Base-by-base conservation (phyloP, 2,113 vertebrate species). In the Pavo muticus region DNA sequence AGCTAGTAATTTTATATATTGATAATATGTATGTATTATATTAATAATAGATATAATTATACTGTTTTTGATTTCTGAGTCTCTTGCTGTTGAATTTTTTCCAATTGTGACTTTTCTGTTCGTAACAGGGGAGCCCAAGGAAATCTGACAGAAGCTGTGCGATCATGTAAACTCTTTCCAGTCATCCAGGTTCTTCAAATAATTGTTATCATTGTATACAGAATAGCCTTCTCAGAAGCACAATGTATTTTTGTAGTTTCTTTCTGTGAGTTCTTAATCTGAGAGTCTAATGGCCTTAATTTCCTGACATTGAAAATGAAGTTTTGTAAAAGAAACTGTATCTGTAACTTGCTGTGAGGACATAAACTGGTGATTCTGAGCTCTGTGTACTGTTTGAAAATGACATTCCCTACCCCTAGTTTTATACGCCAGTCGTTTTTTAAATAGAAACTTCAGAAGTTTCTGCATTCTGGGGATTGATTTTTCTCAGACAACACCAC, bases 131-230 rank as follows among this genome's bases (percentile, higher is more conserved):
- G 70, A 91, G 88, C 54, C 92, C 95, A 87, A 93, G 39, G 40
- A 11, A 96, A 30, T 87, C 97, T 59, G 97, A 97, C 37, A 98
- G 95, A 95, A 96, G 83, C 95, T 99, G 99, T 92, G 87, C 90
- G 86, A 92, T 99, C 93, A 99, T 99, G 99, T 99, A 93, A 99
- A 95, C 80, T 77, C 73, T 48, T 54, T 90, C 48, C 70, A 85
- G 75, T 78, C 92, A 82, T 35, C 76, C 86, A 86, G 93, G 89
- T 90, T 97, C 84, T 74, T 97, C 77, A 79, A 37, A 73, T 86
- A 10, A n/a, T 70, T 85, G 95, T 92, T 84, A 94, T 91, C 88
- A 91, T 91, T 92, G 78, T 94, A 85, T 95, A 86, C 94, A 97
- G 97, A 97, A 94, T 96, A 97, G 93, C 96, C 96, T 97, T 97